Percentiles rank a stretch among this genome's conserved stretches.
Conservation (phyloP, 1,140 invertebrate genomes). For the Ceratina calcarata region DNA sequence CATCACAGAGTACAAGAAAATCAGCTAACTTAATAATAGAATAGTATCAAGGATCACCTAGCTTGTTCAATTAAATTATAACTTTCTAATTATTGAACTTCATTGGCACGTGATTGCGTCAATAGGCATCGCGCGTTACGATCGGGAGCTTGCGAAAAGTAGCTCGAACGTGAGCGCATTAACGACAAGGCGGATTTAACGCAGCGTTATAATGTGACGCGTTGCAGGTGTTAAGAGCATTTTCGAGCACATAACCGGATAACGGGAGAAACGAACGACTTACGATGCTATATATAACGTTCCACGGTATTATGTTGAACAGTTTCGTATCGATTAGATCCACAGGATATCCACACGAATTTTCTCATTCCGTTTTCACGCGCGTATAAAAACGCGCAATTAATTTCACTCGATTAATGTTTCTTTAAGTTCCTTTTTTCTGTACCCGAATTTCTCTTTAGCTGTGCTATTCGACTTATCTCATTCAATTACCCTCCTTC, state of each 20-base stretch:
- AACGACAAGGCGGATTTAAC: conserved; percentile 6
- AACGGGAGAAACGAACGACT: background rate
- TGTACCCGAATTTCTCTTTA: background rate
- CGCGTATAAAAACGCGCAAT: no score
- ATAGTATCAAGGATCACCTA: no score
- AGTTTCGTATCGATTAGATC: background rate
- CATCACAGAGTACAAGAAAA: no score
- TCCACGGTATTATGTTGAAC: background rate
- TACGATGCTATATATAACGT: background rate
- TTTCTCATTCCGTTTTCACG: background rate
- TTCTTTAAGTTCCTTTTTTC: background rate
- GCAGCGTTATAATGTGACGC: background rate
- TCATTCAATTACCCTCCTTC: background rate
- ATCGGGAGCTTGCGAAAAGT: background rate
- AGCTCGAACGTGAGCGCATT: background rate
- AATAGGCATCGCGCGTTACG: background rate
- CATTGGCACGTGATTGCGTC: no score
- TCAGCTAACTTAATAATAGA: no score
- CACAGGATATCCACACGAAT: background rate
- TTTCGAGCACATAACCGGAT: conserved; percentile 12
- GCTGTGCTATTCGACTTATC: background rate
- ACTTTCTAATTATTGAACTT: no score
- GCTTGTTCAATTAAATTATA: no score
- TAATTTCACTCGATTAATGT: background rate
- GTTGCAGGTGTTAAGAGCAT: background rate